Evolutionary conservation across 1,140 invertebrate genomes (phyloP), one percentile per base, ranked within the genome.

Genomic region (Nomia melanderi): DNA sequence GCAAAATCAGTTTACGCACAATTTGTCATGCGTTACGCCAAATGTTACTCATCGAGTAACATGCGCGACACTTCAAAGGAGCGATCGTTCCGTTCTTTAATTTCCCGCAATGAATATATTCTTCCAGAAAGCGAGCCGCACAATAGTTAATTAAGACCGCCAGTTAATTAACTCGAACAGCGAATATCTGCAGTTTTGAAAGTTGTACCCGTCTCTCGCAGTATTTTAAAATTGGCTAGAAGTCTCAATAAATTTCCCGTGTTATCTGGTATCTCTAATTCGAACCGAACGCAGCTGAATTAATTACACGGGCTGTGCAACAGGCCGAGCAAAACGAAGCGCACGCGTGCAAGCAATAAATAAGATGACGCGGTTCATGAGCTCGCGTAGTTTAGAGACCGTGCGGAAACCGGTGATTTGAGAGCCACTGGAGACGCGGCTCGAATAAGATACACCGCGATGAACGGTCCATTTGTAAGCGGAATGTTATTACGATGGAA

Each of bases 381-480:
- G 39, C 11, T 36, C 23, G 59, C 9, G 20, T 20, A 9, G 4
- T 54, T n/a, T 0, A 29, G 23, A 75, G 64, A 56, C 72, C 72
- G n/a, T n/a, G n/a, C n/a, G n/a, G n/a, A n/a, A n/a, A n/a, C n/a
- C 41, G 39, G 50, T 29, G 67, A 78, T 72, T 73, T 47, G 59
- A 73, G 60, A 59, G 36, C 27, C 60, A 62, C 53, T n/a, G 27
- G 8, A 62, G 74, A 76, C 39, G 39, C 39, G 17, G 17, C 47
- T n/a, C 11, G 66, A 33, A 71, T 72, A 63, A 72, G 36, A 70
- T 72, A 33, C 27, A 63, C 9, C 25, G 17, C 56, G 59, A 63
- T 44, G 41, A 72, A 72, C 75, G 67, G 29, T 67, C 53, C 53
- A 67, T 75, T 75, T 63, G 67, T 72, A 63, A 71, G 44, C 36